A percentile compares a stretch with the other conserved stretches of the same genome.
phyloP scores from a whole-genome alignment of 1,140 invertebrate species.

The Hylyphantes graminicola region DNA sequence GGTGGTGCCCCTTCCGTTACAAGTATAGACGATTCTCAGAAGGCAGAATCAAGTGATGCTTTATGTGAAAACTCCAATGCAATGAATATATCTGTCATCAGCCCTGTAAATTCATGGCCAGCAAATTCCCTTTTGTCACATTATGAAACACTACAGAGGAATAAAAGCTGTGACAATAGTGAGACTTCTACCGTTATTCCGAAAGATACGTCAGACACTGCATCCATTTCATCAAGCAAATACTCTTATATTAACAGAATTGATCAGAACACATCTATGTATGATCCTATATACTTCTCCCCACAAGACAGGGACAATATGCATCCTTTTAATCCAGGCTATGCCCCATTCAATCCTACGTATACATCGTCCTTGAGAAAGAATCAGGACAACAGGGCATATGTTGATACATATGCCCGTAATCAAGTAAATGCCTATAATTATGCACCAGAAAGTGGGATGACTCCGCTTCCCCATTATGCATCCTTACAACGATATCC shows the following conservation, averaged over 20 bases:
- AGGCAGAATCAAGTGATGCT: slow-evolving; percentile 30
- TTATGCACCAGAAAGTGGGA: background rate
- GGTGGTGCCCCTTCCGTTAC: background rate
- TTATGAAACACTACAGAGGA: slow-evolving; percentile 44
- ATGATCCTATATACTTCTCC: slow-evolving; percentile 32
- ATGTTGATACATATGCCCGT: background rate
- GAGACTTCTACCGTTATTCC: background rate
- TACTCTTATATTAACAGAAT: slow-evolving; percentile 15
- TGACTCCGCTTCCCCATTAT: no score
- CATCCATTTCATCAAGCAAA: slow-evolving; percentile 37
- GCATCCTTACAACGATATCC: background rate
- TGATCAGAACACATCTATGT: slow-evolving; percentile 2
- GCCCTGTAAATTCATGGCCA: slow-evolving; percentile 62
- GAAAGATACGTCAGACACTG: slow-evolving; percentile 16
- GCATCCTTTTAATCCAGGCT: slow-evolving; percentile 41
- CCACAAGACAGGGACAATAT: background rate
- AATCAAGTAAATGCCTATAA: background rate
- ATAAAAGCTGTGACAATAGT: slow-evolving; percentile 20
- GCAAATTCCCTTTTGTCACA: slow-evolving; percentile 61
- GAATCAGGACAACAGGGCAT: background rate
- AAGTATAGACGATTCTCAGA: background rate
- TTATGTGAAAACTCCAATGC: slow-evolving; percentile 8
- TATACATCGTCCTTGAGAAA: slow-evolving; percentile 48
- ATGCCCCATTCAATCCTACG: slow-evolving; percentile 31
- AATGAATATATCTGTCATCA: slow-evolving; percentile 45